Evolutionary conservation across 2,797 vertebrate species (phyloP).

Genomic region (Clamator glandarius): DNA sequence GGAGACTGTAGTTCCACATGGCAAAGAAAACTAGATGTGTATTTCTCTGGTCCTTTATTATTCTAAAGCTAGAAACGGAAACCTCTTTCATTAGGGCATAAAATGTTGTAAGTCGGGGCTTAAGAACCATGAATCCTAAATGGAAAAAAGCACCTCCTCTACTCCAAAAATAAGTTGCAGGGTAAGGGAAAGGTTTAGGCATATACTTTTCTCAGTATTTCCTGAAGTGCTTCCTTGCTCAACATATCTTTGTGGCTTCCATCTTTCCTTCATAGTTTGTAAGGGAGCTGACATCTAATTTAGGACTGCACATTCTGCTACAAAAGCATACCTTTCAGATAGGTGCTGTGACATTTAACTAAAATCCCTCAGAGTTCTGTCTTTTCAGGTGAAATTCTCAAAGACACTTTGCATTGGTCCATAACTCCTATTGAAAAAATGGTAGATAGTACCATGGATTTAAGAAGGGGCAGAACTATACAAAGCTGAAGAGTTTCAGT

Average conservation of each 20-base stretch:
- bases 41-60: background rate
- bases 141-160: background rate
- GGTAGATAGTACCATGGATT: background rate
- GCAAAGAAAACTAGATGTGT: background rate
- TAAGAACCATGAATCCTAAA: background rate
- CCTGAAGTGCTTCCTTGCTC: background rate
- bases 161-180: background rate
- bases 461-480: background rate
- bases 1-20: background rate
- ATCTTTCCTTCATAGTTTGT: background rate
- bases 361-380: background rate
- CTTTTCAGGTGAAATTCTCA: background rate
- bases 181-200: background rate
- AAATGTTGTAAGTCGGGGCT: background rate
- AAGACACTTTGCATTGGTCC: accelerated
- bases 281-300: background rate
- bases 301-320: background rate
- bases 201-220: background rate
- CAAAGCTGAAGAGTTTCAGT: background rate
- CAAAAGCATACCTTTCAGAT: background rate
- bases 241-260: background rate
- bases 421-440: background rate
- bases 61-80: background rate
- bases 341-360: background rate
- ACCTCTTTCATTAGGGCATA: background rate